Percentiles rank a stretch among this genome's conserved stretches.
Evolutionary conservation across 2,113 vertebrate species (phyloP).

Genomic region (Naja naja): DNA sequence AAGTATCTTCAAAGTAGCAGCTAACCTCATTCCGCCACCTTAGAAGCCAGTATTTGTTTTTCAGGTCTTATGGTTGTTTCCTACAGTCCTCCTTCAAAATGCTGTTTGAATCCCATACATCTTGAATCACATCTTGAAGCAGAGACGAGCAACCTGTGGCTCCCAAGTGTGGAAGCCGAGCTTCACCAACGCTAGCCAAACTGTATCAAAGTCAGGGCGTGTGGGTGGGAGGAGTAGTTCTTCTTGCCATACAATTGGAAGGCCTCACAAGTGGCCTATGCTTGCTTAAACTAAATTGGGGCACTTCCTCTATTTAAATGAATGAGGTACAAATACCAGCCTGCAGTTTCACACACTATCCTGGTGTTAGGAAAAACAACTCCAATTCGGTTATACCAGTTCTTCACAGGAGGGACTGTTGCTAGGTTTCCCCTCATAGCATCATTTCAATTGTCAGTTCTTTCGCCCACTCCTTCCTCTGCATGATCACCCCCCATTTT

Average conservation of each 20-base stretch:
- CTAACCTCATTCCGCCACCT: background rate
- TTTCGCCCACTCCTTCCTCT: background rate
- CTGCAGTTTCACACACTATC: background rate
- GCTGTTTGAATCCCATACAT: background rate
- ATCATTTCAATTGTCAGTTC: background rate
- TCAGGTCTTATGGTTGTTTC: background rate
- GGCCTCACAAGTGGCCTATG: background rate
- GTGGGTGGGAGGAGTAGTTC: background rate
- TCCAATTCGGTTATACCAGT: background rate
- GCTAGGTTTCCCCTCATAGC: background rate
- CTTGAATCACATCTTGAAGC: background rate
- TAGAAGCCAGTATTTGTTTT: no score
- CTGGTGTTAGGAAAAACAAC: background rate
- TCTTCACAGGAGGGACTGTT: background rate
- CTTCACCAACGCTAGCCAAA: background rate
- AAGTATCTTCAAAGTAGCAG: background rate
- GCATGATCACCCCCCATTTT: background rate
- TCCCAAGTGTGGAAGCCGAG: background rate
- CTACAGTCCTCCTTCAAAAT: background rate
- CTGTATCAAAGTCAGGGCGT: background rate
- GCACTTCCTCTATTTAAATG: background rate
- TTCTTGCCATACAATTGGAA: background rate
- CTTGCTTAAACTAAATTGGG: background rate
- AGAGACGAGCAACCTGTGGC: background rate
- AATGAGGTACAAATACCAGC: background rate